Base-by-base conservation (phyloP, 2,113 vertebrate genomes). In the Alosa alosa region DNA sequence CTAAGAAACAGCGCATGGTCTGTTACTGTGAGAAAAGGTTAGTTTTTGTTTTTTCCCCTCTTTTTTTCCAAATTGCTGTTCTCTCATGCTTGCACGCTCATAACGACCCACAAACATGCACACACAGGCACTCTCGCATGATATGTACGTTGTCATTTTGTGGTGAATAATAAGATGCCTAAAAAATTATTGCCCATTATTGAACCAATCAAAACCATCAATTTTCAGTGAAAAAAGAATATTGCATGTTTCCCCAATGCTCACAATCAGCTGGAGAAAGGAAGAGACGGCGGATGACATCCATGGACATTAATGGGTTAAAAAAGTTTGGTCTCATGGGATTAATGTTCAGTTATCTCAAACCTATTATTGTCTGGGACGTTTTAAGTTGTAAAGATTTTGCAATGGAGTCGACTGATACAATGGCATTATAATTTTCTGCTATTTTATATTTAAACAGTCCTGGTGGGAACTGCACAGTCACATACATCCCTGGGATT, bases 1-100 rank as follows among this genome's bases (percentile, higher is more conserved):
- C 52, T 81, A 81, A 86, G 89, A 88, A 93, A 92, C 81, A n/a
- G 47, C 87, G 91, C 89, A 82, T 39, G 31, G 82, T 1, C 86
- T 72, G 84, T 44, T 10, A 20, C 87, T 78, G 25, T 78, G 11
- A 39, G 10, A 78, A 78, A 78, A 36, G 72, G 5, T 39, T 78
- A 1, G 72, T 15, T 31, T 31, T 11, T 17, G 6, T 78, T 78
- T 78, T 31, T 31, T 31, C 7, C 41, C 41, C 41, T 44, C 20
- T 64, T 78, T 78, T 36, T 17, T 13, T 78, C 31, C 6, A 1
- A 31, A 72, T 25, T 31, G 25, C 36, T 78, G 31, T 78, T 13
- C 4, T 11, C 7, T 25, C 1, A 78, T 13, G 13, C 11, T 39
- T 41, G 31, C 72, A 25, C 15, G 4, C 13, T 6, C 18, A 22